A percentile compares a stretch with the other conserved stretches of the same genome.
Evolutionary conservation across 2,797 vertebrate genomes (phyloP).

Genomic region (Ambastaia sidthimunki): DNA sequence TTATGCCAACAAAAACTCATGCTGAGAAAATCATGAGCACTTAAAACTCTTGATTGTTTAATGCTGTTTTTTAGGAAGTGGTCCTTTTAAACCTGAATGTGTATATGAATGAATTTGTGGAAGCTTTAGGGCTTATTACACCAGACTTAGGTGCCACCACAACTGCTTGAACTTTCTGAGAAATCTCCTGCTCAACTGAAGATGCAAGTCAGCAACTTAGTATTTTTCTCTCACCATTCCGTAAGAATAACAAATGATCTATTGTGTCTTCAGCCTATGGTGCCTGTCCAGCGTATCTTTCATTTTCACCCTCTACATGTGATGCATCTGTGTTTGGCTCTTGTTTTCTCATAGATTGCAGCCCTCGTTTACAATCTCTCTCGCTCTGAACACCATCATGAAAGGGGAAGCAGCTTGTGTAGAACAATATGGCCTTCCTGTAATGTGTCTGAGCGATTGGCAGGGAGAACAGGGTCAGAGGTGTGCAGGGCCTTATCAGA

Average conservation of each 20-base stretch:
- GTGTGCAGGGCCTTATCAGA: conserved; percentile 47
- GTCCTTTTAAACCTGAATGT: conserved; percentile 25
- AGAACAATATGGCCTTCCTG: conserved; percentile 78
- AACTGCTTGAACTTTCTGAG: background rate
- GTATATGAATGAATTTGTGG: conserved; percentile 34
- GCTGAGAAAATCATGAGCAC: conserved; percentile 20
- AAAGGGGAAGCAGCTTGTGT: conserved; percentile 72
- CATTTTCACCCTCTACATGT: conserved; percentile 60
- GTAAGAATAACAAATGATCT: conserved; percentile 66
- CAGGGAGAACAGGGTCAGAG: conserved; percentile 18
- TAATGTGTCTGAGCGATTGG: conserved; percentile 62
- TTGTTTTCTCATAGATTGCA: conserved; percentile 2
- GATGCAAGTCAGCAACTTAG: conserved; percentile 19
- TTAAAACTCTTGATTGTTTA: conserved; percentile 37
- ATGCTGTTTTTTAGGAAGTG: conserved; percentile 23
- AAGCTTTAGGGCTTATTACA: conserved; percentile 23
- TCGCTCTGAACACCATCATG: conserved; percentile 28
- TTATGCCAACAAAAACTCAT: background rate
- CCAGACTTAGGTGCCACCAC: conserved; percentile 51
- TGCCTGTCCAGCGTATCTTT: conserved; percentile 66
- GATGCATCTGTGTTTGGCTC: conserved; percentile 54
- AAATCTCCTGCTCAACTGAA: conserved; percentile 19
- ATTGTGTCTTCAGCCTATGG: conserved; percentile 55
- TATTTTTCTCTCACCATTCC: conserved; percentile 61
- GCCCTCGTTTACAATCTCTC: conserved; percentile 1